Percentiles rank a stretch among this genome's conserved stretches.
These are phyloP conservation scores for Limnephilus lunatus DNA, from an alignment of 2,888 invertebrate genomes.

Conservation along the genomic window DNA sequence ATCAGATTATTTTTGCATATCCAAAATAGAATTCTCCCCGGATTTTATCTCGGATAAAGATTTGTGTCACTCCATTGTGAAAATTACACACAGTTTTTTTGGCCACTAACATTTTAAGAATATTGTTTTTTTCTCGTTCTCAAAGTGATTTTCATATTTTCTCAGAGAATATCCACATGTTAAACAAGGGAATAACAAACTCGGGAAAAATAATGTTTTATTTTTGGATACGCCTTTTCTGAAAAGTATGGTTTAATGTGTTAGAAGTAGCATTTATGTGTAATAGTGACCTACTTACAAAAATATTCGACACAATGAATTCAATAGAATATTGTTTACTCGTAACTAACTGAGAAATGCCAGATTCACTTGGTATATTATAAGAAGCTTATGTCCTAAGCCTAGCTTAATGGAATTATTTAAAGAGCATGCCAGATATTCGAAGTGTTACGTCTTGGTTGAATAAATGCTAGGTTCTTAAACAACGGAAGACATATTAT, in stretches of 20 bases:
- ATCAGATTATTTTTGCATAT: conserved; percentile 31
- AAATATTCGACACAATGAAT: background rate
- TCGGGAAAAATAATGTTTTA: background rate
- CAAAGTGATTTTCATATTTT: background rate
- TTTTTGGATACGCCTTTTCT: background rate
- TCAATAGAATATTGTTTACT: background rate
- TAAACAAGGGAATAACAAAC: background rate
- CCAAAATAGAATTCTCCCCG: background rate
- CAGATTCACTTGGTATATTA: background rate
- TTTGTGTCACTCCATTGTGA: conserved; percentile 29
- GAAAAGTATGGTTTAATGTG: background rate
- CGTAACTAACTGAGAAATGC: background rate
- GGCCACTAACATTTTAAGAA: background rate
- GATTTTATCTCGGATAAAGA: background rate
- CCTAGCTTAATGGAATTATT: background rate
- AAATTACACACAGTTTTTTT: conserved; percentile 13
- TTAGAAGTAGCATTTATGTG: background rate
- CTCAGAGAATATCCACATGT: background rate
- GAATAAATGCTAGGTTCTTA: background rate
- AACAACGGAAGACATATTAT: background rate
- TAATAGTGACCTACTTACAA: background rate
- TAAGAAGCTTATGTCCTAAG: background rate
- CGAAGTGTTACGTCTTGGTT: background rate
- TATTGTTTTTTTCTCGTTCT: conserved; percentile 20
- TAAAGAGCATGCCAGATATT: background rate